Evolutionary conservation across 2,113 vertebrate species (phyloP), one percentile per base, ranked within the genome.

Genomic region (Notothenia coriiceps): DNA sequence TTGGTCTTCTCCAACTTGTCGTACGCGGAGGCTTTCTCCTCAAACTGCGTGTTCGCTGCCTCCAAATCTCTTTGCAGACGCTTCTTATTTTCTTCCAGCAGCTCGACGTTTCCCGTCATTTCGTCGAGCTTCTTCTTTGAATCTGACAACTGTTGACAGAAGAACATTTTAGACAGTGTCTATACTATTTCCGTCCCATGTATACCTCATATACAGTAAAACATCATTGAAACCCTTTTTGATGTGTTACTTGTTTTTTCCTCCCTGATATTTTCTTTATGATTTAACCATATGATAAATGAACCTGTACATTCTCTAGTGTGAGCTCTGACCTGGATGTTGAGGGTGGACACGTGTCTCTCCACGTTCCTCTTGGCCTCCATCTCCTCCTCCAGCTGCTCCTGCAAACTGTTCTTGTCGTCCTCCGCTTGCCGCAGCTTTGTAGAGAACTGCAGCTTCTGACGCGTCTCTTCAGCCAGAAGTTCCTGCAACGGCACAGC

Each of bases 1-100:
- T 97, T 98, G 86, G 96, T 98, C 94, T 99, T 99, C 90, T 99
- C 98, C 94, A 98, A 79, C 95, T 99, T 99, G 89, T 99, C 97
- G 0, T 96, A 98, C 4, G 96, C 96, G 1, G 97, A 95, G 6
- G 96, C 95, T 89, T 99, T 99, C 91, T 99, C 98, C 11, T 99
- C 97, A 69, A 94, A 97, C 93, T 97, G 96, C 56, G 96, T 96
- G 73, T 95, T 97, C 56, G 96, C 95, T 11, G 94, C 92, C 84
- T 99, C 98, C 14, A 98, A 93, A 80, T 99, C 97, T 85, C 95
- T 96, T 94, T 98, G 97, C 80, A 98, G 86, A 57, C 95, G 96
- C 88, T 97, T 98, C 93, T 98, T 99, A 13, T 96, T 95, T 86
- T 99, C 98, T 74, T 99, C 97, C 92, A 99, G 84, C 52, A 91